phyloP scores from a whole-genome alignment of 2,113 vertebrate genomes.

The Gobius niger region DNA sequence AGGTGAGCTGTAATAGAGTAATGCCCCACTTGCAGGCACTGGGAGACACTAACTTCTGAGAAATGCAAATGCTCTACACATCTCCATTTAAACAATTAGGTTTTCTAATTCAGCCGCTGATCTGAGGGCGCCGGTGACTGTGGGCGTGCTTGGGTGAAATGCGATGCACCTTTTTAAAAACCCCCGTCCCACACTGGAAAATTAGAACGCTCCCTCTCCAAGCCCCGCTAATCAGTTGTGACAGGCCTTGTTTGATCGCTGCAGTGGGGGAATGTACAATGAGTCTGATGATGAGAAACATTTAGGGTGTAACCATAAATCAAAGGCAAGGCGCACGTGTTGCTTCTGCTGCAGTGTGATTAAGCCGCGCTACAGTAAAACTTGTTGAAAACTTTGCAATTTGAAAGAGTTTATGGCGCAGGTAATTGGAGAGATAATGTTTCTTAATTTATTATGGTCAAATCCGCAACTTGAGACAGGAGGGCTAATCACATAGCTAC shows the following conservation, averaged over 20 bases:
- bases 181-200: conserved; percentile 2
- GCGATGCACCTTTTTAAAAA: conserved; percentile 32
- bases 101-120: conserved; percentile 25
- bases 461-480: too few relatives aligned
- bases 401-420: background rate
- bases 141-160: conserved; percentile 18
- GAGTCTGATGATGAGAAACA: conserved; percentile 15
- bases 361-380: background rate
- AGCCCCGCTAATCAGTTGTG: conserved; percentile 33
- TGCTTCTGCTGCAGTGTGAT: background rate
- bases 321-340: conserved; percentile 5
- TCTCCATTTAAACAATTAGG: conserved; percentile 40
- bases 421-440: background rate
- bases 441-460: too few relatives aligned
- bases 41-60: conserved; percentile 27
- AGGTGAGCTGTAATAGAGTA: background rate
- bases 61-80: conserved; percentile 16
- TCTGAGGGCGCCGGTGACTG: conserved; percentile 16
- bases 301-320: conserved; percentile 28
- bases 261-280: conserved; percentile 13
- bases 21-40: background rate
- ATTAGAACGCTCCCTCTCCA: conserved; percentile 20
- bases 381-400: background rate
- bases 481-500: too few relatives aligned
- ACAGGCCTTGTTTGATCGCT: conserved; percentile 28